Conservation (phyloP, 2,113 vertebrate species). For the Clupea harengus region DNA sequence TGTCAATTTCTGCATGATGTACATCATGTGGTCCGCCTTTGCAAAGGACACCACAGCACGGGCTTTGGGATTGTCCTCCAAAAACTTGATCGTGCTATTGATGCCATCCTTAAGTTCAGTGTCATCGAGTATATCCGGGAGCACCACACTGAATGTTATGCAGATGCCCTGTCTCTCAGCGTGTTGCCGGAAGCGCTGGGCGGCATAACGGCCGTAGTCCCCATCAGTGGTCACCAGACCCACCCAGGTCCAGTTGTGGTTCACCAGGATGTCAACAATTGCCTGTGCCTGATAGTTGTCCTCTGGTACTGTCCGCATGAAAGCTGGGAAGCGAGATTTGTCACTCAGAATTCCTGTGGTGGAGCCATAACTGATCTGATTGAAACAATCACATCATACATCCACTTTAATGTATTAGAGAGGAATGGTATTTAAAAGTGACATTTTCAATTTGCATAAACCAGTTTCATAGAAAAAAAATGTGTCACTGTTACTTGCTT, state of each 20-base stretch:
- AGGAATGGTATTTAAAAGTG: too few species aligned
- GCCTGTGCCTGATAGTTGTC: slow-evolving; percentile 77
- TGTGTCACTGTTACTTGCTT: background rate
- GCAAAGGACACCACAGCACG: slow-evolving; percentile 79
- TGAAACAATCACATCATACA: background rate
- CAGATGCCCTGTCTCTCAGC: slow-evolving; percentile 66
- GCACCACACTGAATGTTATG: slow-evolving; percentile 74
- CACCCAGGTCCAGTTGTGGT: slow-evolving; percentile 75
- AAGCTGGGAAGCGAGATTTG: slow-evolving; percentile 76
- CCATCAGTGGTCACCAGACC: slow-evolving; percentile 77
- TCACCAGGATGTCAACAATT: slow-evolving; percentile 71
- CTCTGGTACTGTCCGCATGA: slow-evolving; percentile 75
- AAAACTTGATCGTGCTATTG: slow-evolving; percentile 63
- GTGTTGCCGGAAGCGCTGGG: slow-evolving; percentile 68
- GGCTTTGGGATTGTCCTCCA: slow-evolving; percentile 66
- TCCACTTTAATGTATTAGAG: background rate
- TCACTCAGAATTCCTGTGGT: slow-evolving; percentile 78
- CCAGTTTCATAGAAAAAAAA: too few species aligned
- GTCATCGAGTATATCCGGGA: slow-evolving; percentile 72
- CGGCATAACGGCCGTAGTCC: slow-evolving; percentile 71
- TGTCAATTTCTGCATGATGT: slow-evolving; percentile 70
- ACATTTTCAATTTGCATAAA: too few species aligned
- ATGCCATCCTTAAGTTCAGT: slow-evolving; percentile 59
- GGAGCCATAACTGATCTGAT: slow-evolving; percentile 76
- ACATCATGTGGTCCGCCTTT: slow-evolving; percentile 70